A percentile compares a stretch with the other conserved stretches of the same genome.
Conservation (phyloP, 2,888 invertebrate species). For the Octonoba sinensis region DNA sequence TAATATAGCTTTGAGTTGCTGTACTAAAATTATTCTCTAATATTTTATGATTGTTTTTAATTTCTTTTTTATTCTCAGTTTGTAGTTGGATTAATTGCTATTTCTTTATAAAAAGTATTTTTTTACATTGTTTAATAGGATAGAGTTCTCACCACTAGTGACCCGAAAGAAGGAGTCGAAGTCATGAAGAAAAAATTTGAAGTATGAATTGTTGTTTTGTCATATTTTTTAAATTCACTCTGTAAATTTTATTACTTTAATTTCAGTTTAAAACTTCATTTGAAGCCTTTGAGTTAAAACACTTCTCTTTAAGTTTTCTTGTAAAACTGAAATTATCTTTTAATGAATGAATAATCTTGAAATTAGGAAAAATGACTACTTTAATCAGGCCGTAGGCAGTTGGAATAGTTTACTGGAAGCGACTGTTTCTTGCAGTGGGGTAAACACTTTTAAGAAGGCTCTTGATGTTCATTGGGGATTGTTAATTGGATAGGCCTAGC, state of each 20-base stretch:
- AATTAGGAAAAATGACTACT: neutral
- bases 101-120: too few species aligned
- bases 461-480: too few species aligned
- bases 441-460: too few species aligned
- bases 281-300: neutral
- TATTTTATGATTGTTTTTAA: too few species aligned
- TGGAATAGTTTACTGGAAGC: too few species aligned
- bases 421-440: too few species aligned
- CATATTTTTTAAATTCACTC: neutral
- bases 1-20: too few species aligned
- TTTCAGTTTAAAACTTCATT: neutral
- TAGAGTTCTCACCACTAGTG: slow-evolving; percentile 84
- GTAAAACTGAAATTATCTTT: neutral
- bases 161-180: slow-evolving; percentile 89
- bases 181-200: slow-evolving; percentile 95
- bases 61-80: too few species aligned
- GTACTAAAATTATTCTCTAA: too few species aligned
- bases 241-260: neutral
- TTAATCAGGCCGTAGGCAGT: too few species aligned
- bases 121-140: slow-evolving; percentile 75
- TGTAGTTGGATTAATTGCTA: neutral
- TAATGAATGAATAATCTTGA: neutral
- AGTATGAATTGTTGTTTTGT: slow-evolving; percentile 71
- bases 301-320: neutral
- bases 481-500: too few species aligned